Conservation (phyloP, 1,140 invertebrate genomes). For the Grapholita molesta region DNA sequence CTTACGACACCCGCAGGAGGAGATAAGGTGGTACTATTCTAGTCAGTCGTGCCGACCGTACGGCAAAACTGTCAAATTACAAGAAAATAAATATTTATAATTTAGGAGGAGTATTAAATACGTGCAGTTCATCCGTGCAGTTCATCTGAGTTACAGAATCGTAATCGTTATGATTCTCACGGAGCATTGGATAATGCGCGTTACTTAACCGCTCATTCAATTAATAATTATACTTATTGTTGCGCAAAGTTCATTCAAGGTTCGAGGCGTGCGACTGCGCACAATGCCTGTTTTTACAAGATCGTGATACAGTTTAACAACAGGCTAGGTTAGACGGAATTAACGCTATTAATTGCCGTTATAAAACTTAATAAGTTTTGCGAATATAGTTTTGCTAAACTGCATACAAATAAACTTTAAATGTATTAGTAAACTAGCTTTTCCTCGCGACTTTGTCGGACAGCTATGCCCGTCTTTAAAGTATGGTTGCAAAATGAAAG, state of each 20-base stretch:
- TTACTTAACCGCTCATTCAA: slow-evolving; percentile 13
- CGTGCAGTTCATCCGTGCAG: neutral
- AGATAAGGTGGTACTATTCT: too few species aligned
- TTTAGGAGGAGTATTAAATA: neutral
- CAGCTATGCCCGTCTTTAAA: too few species aligned
- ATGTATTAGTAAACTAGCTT: too few species aligned
- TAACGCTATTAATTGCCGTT: neutral
- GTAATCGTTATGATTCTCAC: slow-evolving; percentile 17
- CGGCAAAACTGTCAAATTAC: too few species aligned
- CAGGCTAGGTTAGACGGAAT: neutral
- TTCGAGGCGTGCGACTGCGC: slow-evolving; percentile 11
- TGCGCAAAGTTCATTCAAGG: slow-evolving; percentile 17
- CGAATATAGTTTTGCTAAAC: too few species aligned
- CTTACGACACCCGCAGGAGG: too few species aligned
- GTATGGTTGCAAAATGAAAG: too few species aligned
- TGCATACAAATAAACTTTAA: too few species aligned
- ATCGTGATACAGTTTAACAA: slow-evolving; percentile 17
- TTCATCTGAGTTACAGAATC: slow-evolving; percentile 13
- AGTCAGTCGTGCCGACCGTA: too few species aligned
- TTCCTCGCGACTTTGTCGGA: too few species aligned
- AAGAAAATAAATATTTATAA: neutral
- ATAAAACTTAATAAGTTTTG: neutral
- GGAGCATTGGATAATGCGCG: slow-evolving; percentile 9
- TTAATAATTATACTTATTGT: slow-evolving; percentile 17
- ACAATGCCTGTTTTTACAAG: slow-evolving; percentile 9